Conservation (phyloP, 2,888 invertebrate species). For the Hylaea fasciaria region DNA sequence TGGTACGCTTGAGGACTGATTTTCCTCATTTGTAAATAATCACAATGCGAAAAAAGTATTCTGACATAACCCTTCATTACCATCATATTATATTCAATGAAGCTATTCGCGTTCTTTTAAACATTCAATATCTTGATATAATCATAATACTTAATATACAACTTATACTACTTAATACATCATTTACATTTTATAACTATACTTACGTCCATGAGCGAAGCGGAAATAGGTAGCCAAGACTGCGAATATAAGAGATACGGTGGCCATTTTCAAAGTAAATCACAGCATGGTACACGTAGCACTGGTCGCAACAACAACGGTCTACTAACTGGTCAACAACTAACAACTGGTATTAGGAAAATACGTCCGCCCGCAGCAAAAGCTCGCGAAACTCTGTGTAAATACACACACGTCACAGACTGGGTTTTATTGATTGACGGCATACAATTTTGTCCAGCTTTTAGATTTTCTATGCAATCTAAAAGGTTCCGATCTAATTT, state of each 20-base stretch:
- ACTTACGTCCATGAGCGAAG: slow-evolving; percentile 52
- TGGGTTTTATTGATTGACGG: background rate
- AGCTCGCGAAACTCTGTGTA: slow-evolving; percentile 2
- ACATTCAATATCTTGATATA: no score
- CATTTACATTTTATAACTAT: slow-evolving; percentile 52
- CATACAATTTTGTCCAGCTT: no score
- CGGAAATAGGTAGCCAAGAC: slow-evolving; percentile 41
- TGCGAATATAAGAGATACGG: slow-evolving; percentile 32
- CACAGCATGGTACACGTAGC: slow-evolving; percentile 8
- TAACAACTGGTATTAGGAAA: slow-evolving; percentile 3
- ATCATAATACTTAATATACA: no score
- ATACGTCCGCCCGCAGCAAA: slow-evolving; percentile 12
- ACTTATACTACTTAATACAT: background rate
- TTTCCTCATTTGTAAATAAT: no score
- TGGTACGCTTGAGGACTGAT: no score
- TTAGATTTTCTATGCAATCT: slow-evolving; percentile 7
- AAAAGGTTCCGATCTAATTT: no score
- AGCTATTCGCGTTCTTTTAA: no score
- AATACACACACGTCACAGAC: background rate
- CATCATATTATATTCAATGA: no score
- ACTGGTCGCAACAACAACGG: no score
- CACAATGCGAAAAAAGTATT: no score
- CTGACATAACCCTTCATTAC: no score
- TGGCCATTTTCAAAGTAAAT: slow-evolving; percentile 31
- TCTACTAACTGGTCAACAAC: background rate